phyloP scores from a whole-genome alignment of 2,113 vertebrate genomes.

The Lepus timidus region DNA sequence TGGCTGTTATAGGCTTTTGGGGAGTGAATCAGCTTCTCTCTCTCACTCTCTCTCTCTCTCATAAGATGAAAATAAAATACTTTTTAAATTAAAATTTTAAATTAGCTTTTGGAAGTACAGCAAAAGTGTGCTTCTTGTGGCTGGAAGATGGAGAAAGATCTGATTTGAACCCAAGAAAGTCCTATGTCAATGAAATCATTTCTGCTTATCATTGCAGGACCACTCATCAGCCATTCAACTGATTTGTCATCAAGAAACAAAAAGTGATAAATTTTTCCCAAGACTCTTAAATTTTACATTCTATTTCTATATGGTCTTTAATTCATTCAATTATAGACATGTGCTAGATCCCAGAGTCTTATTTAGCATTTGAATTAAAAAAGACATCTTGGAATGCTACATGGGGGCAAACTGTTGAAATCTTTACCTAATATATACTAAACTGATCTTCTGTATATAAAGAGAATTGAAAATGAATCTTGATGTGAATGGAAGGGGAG shows the following conservation, averaged over 20 bases:
- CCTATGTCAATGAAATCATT: not conserved
- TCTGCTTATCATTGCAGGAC: not conserved
- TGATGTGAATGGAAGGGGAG: too few relatives aligned
- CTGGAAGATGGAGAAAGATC: not conserved
- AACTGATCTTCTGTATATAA: too few relatives aligned
- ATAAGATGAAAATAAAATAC: too few relatives aligned
- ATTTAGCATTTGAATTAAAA: not conserved
- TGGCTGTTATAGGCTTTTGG: too few relatives aligned
- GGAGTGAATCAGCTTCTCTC: too few relatives aligned
- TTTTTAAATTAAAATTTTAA: not conserved
- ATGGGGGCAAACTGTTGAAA: too few relatives aligned
- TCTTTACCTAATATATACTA: too few relatives aligned
- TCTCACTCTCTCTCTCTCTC: too few relatives aligned
- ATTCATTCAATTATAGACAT: not conserved
- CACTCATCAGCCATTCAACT: not conserved
- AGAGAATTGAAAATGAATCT: too few relatives aligned
- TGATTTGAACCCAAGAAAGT: not conserved
- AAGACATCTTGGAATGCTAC: not conserved
- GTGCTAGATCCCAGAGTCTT: not conserved
- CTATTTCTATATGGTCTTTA: not conserved
- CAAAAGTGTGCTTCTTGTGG: not conserved
- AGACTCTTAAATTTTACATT: not conserved
- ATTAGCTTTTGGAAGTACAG: not conserved
- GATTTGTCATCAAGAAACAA: not conserved
- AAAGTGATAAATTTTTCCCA: not conserved